phyloP scores from a whole-genome alignment of 1,140 invertebrate genomes.

The Lanistes nyassanus region DNA sequence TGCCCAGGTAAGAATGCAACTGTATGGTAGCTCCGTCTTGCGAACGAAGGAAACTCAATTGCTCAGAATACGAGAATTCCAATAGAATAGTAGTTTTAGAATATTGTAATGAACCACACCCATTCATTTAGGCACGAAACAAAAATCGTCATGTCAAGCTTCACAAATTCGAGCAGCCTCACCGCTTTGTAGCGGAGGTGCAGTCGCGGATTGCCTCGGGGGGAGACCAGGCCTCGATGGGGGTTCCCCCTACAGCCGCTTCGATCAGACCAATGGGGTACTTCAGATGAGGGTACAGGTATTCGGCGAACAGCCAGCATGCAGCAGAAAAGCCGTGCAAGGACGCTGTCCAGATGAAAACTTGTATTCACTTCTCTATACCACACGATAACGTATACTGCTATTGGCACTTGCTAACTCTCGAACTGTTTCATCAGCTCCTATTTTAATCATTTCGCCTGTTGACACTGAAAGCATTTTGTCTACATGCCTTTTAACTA shows the following conservation, averaged over 20 bases:
- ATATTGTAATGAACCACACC: neutral
- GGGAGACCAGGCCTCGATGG: conserved; percentile 52
- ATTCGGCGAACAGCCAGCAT: conserved; percentile 55
- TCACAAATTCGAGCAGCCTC: neutral
- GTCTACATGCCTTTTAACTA: no score
- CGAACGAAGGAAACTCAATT: neutral
- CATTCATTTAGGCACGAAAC: neutral
- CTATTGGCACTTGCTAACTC: neutral
- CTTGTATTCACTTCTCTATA: neutral
- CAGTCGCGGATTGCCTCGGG: conserved; percentile 43
- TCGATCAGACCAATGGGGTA: conserved; percentile 54
- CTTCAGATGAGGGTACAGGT: conserved; percentile 43
- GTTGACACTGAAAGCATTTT: neutral
- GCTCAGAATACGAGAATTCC: neutral
- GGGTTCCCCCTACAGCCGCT: conserved; percentile 49
- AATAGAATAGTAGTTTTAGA: neutral
- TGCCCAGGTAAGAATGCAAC: no score
- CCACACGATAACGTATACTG: neutral
- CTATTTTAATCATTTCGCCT: neutral
- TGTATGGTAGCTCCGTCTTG: neutral
- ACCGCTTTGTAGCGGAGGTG: conserved; percentile 12
- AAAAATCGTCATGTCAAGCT: neutral
- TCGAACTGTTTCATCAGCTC: neutral
- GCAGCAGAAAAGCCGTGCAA: conserved; percentile 49
- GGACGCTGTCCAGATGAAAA: neutral